Conservation (phyloP, 2,113 vertebrate species). For the Cyprinodon tularosa region DNA sequence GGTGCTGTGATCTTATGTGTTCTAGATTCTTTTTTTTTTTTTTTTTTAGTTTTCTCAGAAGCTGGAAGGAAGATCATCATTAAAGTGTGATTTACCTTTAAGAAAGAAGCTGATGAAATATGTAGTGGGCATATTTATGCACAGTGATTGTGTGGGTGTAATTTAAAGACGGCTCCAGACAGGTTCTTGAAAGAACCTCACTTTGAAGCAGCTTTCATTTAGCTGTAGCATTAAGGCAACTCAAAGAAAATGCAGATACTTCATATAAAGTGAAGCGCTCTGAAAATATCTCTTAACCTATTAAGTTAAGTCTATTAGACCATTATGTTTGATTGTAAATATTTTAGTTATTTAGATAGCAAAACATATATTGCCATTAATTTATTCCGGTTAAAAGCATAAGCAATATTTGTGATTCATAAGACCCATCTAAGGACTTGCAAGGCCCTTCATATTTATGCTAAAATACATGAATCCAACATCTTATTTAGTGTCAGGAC, state of each 20-base stretch:
- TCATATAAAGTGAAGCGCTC: not conserved
- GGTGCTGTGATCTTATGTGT: not conserved
- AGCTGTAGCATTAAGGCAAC: not conserved
- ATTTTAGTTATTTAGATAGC: not conserved
- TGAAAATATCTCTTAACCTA: not conserved
- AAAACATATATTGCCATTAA: slow-evolving; percentile 40
- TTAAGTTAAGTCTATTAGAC: not conserved
- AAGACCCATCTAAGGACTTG: slow-evolving; percentile 10
- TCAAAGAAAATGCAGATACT: not conserved
- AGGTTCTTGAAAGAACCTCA: not conserved
- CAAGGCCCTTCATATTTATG: slow-evolving; percentile 14
- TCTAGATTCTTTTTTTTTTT: not conserved
- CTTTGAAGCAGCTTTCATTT: not conserved
- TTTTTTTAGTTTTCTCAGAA: not conserved
- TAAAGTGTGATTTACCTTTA: not conserved
- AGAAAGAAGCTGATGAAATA: not conserved
- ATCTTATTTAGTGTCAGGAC: slow-evolving; percentile 58
- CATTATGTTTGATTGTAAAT: not conserved
- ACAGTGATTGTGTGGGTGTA: not conserved
- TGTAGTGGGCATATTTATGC: not conserved
- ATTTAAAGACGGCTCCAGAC: not conserved
- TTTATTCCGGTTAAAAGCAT: slow-evolving; percentile 53
- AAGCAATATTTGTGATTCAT: slow-evolving; percentile 45
- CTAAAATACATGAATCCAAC: slow-evolving; percentile 51
- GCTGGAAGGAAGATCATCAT: not conserved